Percentiles rank a stretch among this genome's conserved stretches.
Conservation (phyloP, 2,888 invertebrate genomes). For the Drosophila anomelani region DNA sequence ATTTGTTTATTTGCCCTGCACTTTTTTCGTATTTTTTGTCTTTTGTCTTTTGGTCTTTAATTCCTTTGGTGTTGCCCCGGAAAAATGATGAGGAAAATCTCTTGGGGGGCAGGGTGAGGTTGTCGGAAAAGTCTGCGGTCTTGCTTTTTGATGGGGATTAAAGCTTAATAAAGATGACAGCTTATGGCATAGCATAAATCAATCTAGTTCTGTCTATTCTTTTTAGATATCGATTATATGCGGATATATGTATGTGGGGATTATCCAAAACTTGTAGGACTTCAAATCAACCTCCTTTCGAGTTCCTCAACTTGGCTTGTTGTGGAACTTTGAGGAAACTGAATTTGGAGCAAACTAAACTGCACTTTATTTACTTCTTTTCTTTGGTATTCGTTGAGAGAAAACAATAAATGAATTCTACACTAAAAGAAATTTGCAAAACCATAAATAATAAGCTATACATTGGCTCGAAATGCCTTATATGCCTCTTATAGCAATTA, state of each 20-base stretch:
- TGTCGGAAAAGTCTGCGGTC: constrained; percentile 8
- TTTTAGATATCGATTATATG: constrained; percentile 3
- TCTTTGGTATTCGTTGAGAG: constrained; percentile 3
- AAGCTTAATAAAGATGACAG: constrained; percentile 25
- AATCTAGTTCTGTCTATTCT: constrained; percentile 6
- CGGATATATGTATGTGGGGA: not conserved
- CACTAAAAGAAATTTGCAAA: not conserved
- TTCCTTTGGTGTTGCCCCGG: constrained; percentile 39
- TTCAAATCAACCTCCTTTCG: constrained; percentile 25
- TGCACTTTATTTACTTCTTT: constrained; percentile 28
- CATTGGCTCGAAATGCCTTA: not conserved
- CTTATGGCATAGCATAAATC: constrained; percentile 25
- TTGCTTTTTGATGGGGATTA: constrained; percentile 23
- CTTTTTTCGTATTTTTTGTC: constrained; percentile 33
- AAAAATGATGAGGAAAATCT: constrained; percentile 14
- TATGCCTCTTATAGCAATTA: not conserved
- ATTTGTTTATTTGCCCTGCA: constrained; percentile 45
- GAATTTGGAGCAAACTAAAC: constrained; percentile 60
- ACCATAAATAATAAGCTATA: not conserved
- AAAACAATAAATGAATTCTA: not conserved
- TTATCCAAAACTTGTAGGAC: constrained; percentile 22
- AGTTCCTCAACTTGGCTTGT: constrained; percentile 32
- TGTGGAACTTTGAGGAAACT: constrained; percentile 35
- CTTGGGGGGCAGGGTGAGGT: not conserved
- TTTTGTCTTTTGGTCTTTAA: constrained; percentile 47